Base-by-base conservation (phyloP, 2,888 invertebrate genomes). In the Microplitis deprimator region DNA sequence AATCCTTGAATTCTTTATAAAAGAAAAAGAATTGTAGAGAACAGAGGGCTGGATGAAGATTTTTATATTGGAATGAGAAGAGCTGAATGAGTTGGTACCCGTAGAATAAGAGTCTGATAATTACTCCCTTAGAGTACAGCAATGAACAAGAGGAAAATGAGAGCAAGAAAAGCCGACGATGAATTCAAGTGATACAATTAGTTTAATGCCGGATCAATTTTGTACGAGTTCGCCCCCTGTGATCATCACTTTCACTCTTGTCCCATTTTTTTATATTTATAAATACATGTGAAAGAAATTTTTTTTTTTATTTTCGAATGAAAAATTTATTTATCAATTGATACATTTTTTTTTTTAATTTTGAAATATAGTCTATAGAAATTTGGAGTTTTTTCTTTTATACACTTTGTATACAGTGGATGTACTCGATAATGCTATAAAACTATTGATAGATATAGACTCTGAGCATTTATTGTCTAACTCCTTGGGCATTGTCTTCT, bases 61-160 rank as follows among this genome's bases (percentile, higher is more conserved):
- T 50, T 50, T 50, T 50, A 50, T 50, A 50, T 13, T 50, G 50
- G 10, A 50, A 50, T 5, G 50, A 50, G 50, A 50, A 50, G 50
- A 62, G 20, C 7, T 17, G 16, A 62, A 62, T 62, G 16, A 62
- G n/a, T 62, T 62, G 20, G 62, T 62, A 16, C 20, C 16, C 62
- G 20, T 8, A 17, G 62, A 62, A 62, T 62, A 62, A 62, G 20
- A 62, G 50, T 50, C 50, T 50, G 20, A 62, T 62, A 62, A 62
- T 62, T 62, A 20, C 62, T 16, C 6, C 20, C n/a, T 20, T 20
- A 62, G 20, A 16, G 16, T 62, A 62, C 7, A 16, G 16, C n/a
- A 5, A n/a, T 7, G 62, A 62, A 62, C 62, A 62, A 62, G 62
- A 62, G 62, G 20, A 62, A 16, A 62, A 62, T 62, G 62, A 62